phyloP scores from a whole-genome alignment of 2,113 vertebrate genomes.

The Rutilus rutilus region DNA sequence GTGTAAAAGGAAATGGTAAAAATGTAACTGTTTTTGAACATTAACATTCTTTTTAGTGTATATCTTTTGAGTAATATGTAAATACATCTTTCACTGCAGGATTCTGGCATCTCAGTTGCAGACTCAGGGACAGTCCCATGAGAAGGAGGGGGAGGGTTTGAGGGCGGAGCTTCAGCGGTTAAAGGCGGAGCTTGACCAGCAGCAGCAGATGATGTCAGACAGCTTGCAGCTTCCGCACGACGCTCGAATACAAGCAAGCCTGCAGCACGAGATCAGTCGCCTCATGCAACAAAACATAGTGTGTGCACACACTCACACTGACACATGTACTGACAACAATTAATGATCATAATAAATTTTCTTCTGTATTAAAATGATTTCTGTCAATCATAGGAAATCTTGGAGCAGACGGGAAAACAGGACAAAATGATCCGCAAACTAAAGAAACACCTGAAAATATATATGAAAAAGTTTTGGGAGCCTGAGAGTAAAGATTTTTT shows the following conservation, averaged over 20 bases:
- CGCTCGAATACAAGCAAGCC: conserved; percentile 85
- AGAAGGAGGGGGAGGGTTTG: conserved; percentile 79
- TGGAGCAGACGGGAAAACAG: conserved; percentile 92
- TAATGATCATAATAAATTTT: neutral
- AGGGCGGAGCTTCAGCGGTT: conserved; percentile 84
- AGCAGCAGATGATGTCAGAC: conserved; percentile 87
- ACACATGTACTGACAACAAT: neutral
- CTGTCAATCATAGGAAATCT: conserved; percentile 80
- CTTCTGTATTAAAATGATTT: neutral
- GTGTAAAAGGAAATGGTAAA: too few species aligned
- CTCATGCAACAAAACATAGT: conserved; percentile 92
- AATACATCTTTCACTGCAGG: conserved; percentile 66
- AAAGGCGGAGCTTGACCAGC: conserved; percentile 85
- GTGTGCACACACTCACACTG: conserved; percentile 63
- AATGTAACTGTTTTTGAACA: too few species aligned
- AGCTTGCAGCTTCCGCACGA: conserved; percentile 87
- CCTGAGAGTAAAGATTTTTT: conserved; percentile 81
- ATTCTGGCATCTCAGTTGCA: conserved; percentile 90
- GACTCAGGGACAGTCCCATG: conserved; percentile 80
- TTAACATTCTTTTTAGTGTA: neutral
- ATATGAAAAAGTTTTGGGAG: conserved; percentile 88
- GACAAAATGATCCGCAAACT: conserved; percentile 91
- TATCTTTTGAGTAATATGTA: neutral
- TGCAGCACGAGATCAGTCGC: conserved; percentile 93
- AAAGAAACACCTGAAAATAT: conserved; percentile 91